Conservation (phyloP, 1,140 invertebrate species). For the Diprion similis region DNA sequence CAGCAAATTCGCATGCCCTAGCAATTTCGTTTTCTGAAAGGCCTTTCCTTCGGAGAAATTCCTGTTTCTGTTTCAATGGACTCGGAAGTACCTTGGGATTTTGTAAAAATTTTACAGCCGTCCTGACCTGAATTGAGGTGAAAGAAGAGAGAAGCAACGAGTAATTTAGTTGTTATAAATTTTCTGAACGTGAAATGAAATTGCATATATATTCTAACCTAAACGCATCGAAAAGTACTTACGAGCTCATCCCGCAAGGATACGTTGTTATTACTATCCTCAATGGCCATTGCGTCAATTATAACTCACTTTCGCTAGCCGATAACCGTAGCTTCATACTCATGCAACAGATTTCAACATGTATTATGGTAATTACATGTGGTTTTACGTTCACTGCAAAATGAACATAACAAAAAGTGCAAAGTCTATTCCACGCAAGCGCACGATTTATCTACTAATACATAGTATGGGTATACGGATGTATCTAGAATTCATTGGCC, state of each 20-base stretch:
- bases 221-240: conserved; percentile 31
- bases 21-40: conserved; percentile 80
- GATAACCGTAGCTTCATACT: neutral
- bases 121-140: conserved; percentile 70
- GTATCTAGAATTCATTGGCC: too few relatives aligned
- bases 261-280: conserved; percentile 38
- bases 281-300: conserved; percentile 37
- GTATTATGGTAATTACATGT: neutral
- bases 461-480: too few relatives aligned
- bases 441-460: too few relatives aligned
- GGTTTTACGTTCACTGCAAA: neutral
- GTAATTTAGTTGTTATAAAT: neutral
- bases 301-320: neutral
- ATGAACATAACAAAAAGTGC: neutral
- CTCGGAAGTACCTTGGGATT: conserved; percentile 82
- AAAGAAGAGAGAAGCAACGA: neutral
- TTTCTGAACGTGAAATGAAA: neutral
- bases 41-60: conserved; percentile 83
- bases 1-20: conserved; percentile 71
- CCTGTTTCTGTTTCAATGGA: conserved; percentile 76
- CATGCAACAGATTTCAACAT: neutral
- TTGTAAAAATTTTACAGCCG: conserved; percentile 85
- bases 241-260: conserved; percentile 43
- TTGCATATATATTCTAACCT: neutral
- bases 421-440: too few relatives aligned